Conservation (phyloP, 2,113 vertebrate species). For the Baryphthengus martii region DNA sequence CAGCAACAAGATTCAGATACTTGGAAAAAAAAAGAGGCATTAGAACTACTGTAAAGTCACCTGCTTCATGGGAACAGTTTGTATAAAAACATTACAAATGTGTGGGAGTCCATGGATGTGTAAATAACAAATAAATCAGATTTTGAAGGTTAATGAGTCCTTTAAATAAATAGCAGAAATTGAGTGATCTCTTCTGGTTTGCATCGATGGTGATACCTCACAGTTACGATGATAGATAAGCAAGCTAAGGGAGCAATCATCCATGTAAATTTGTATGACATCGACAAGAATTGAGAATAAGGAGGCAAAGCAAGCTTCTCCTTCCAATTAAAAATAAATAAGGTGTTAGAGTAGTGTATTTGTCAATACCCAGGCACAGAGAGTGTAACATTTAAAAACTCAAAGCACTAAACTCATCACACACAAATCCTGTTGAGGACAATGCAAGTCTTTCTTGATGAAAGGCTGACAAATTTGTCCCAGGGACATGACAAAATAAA, state of each 20-base stretch:
- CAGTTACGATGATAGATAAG: slow-evolving; percentile 33
- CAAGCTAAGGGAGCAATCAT: slow-evolving; percentile 33
- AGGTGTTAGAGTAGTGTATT: neutral
- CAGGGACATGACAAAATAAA: neutral
- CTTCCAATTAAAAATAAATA: slow-evolving; percentile 26
- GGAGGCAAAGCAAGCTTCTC: neutral
- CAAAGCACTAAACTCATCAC: neutral
- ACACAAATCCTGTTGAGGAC: neutral
- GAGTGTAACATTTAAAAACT: neutral
- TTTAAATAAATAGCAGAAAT: slow-evolving; percentile 15
- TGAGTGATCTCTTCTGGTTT: neutral
- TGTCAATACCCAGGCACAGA: neutral
- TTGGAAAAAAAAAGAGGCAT: neutral
- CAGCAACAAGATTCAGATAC: neutral
- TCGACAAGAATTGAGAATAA: slow-evolving; percentile 3
- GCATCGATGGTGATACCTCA: neutral
- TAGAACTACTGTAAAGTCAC: neutral
- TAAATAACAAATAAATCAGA: slow-evolving; percentile 46
- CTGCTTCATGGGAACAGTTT: neutral
- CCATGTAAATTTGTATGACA: slow-evolving; percentile 50
- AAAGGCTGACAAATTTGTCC: slow-evolving; percentile 4
- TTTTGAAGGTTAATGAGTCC: slow-evolving; percentile 13
- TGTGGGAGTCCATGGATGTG: neutral
- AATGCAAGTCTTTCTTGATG: neutral
- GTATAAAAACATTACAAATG: neutral